Evolutionary conservation across 1,140 invertebrate genomes (phyloP), one percentile per base, ranked within the genome.

Genomic region (Aphidius gifuensis): DNA sequence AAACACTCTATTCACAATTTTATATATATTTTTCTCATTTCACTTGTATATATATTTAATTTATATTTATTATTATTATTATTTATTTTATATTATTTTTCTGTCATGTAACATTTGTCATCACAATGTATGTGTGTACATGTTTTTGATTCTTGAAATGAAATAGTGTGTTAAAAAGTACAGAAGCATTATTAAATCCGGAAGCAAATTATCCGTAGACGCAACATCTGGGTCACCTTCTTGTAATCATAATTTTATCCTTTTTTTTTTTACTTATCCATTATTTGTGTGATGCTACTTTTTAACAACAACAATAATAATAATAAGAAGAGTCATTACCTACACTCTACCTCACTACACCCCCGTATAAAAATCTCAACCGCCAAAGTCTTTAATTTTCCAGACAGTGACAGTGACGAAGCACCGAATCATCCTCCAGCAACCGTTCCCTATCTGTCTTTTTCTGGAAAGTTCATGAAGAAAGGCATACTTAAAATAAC

Each of bases 381-480:
- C 47, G 39, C 11, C 51, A 60, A 60, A 62, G 54, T 62, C 53
- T 62, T 62, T 62, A 44, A 62, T 62, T 62, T 62, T 56, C 53
- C 54, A 46, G 43, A 44, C 38, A 55, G 60, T 62, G 60, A 62
- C 60, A 62, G 60, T 62, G 60, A 62, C 60, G 60, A 49, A 62
- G 60, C 45, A 62, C 54, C 60, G 46, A 62, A 62, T 57, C 60
- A 44, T 50, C 59, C 32, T 55, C 60, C 11, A 16, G 4, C 23
- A 53, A 7, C 23, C 7, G 8, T 7, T 43, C 42, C 43, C 46
- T 32, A 32, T 32, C 23, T 32, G 23, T 32, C 23, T 32, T 32
- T 32, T 32, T 32, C 23, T 32, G 23, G 23, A 32, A 32, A 32
- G 23, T 32, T 32, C 23, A 32, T 32, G 23, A 32, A 32, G 23